A percentile compares a stretch with the other conserved stretches of the same genome.
These are phyloP conservation scores for Eublepharis macularius DNA, from an alignment of 2,113 vertebrate species.

Conservation along the genomic window DNA sequence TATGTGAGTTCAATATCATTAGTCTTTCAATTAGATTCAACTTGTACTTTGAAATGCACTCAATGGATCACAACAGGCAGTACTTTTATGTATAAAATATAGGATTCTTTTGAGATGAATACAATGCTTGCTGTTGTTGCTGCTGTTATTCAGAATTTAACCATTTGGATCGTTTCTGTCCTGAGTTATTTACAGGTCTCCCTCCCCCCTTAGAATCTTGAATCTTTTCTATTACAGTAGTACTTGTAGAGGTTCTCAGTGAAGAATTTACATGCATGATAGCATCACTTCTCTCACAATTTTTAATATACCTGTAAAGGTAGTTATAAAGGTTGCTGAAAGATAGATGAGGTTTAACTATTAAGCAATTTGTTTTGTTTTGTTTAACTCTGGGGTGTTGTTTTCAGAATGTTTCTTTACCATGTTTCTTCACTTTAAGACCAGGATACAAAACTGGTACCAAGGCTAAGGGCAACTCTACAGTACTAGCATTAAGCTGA, in stretches of 20 bases:
- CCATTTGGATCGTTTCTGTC: slow-evolving; percentile 50
- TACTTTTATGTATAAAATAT: slow-evolving; percentile 46
- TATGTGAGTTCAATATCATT: slow-evolving; percentile 38
- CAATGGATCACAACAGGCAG: slow-evolving; percentile 28
- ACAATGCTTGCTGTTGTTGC: slow-evolving; percentile 35
- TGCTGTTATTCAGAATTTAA: slow-evolving; percentile 34
- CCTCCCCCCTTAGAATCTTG: slow-evolving; percentile 34
- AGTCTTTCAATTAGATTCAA: slow-evolving; percentile 59
- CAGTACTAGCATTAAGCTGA: slow-evolving; percentile 55
- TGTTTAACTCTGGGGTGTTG: slow-evolving; percentile 26
- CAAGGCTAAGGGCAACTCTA: slow-evolving; percentile 32
- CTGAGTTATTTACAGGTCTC: slow-evolving; percentile 50
- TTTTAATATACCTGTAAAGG: slow-evolving; percentile 51
- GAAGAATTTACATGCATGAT: slow-evolving; percentile 23
- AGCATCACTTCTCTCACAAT: slow-evolving; percentile 44
- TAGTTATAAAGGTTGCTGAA: slow-evolving; percentile 52
- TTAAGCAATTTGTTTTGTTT: slow-evolving; percentile 54
- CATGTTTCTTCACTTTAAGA: background rate
- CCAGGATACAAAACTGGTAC: background rate
- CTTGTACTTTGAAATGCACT: slow-evolving; percentile 46
- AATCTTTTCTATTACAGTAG: slow-evolving; percentile 46
- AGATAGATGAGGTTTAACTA: slow-evolving; percentile 55
- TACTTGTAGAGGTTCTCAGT: slow-evolving; percentile 31
- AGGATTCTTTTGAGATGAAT: slow-evolving; percentile 36
- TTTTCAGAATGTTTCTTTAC: background rate